Base-by-base conservation (phyloP, 2,113 vertebrate genomes). In the Elgaria multicarinata region DNA sequence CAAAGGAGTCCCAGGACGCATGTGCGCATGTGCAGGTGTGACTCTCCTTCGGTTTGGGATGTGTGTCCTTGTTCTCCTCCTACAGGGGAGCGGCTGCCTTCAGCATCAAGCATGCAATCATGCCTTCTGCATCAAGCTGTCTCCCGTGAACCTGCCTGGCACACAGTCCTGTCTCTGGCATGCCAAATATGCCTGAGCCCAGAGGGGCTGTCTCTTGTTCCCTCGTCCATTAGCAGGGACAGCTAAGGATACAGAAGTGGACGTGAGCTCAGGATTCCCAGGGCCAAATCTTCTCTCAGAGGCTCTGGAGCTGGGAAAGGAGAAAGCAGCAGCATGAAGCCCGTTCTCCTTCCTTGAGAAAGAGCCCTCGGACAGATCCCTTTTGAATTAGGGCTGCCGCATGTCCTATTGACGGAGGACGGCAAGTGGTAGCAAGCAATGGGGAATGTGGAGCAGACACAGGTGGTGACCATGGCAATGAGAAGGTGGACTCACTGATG, bases 261-360 rank as follows among this genome's bases (percentile, higher is more conserved):
- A 90, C 8, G 55, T 78, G 76, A 84, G 46, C 83, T 77, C 66
- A 46, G n/a, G 0, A 0, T 55, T 93, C 94, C 91, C 91, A 78
- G 18, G 16, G 24, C 62, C 62, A 64, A 64, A 31, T 14, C 18
- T 28, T 50, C 42, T 77, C 1, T 3, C 46, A 31, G 26, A 14
- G 44, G 9, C 76, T 28, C 26, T 5, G 2, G 58, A 20, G 58
- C 58, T 20, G 3, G 58, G 74, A 8, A 9, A 7, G 22, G 10
- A 33, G 42, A 33, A 33, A 12, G 76, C 1, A 33, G 76, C 28
- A 12, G 8, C 10, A 0, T 8, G 5, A 42, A 42, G 3, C 4
- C 71, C 13, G 39, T 4, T 8, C 71, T 39, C 20, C 74, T 4
- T 22, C 12, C 42, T 42, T 46, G 22, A 0, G 9, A 44, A 46